phyloP scores from a whole-genome alignment of 1,140 invertebrate genomes.

The Brachionus calyciflorus region DNA sequence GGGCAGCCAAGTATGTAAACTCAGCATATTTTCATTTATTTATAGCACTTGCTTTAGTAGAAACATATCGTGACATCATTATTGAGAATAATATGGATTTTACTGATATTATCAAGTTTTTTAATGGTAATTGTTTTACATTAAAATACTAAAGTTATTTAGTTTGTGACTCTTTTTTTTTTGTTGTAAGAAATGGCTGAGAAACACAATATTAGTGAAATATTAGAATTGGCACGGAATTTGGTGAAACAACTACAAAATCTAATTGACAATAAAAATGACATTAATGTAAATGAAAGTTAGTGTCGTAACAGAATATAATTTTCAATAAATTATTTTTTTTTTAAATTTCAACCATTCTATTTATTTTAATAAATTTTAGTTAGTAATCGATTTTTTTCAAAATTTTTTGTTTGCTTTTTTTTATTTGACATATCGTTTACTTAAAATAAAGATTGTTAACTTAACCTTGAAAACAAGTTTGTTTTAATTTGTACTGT shows the following conservation, averaged over 20 bases:
- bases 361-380: too few relatives aligned
- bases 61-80: slow-evolving; percentile 88
- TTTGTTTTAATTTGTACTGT: too few relatives aligned
- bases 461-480: too few relatives aligned
- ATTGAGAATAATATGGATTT: slow-evolving; percentile 92
- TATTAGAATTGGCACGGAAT: slow-evolving; percentile 76
- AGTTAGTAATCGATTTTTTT: too few relatives aligned
- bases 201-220: slow-evolving; percentile 76
- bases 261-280: slow-evolving; percentile 66
- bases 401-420: too few relatives aligned
- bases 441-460: too few relatives aligned
- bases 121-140: slow-evolving; percentile 91
- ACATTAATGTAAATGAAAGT: neutral
- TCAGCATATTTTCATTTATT: slow-evolving; percentile 87
- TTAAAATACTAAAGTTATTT: too few relatives aligned
- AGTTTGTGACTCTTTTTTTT: slow-evolving; percentile 48
- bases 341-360: too few relatives aligned
- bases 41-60: slow-evolving; percentile 81
- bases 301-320: neutral
- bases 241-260: slow-evolving; percentile 81
- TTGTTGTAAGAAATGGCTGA: slow-evolving; percentile 86
- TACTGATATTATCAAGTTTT: slow-evolving; percentile 95
- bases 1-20: slow-evolving; percentile 82
- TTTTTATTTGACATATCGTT: too few relatives aligned
- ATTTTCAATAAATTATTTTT: too few relatives aligned